Evolutionary conservation across 2,888 invertebrate species (phyloP).

Genomic region (Flabesymbios commensalis): DNA sequence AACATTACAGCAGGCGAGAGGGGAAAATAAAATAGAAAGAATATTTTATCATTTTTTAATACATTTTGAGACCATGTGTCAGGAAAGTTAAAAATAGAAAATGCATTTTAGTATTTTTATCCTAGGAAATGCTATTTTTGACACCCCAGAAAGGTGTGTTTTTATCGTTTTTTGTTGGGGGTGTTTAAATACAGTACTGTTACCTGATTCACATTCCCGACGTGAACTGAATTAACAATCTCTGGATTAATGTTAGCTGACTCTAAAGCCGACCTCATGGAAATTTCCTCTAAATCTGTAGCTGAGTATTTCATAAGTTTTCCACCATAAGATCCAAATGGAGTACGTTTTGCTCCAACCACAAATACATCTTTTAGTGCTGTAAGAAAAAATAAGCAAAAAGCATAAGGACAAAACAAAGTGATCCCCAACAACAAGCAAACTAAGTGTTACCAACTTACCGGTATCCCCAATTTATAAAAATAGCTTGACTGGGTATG

Average conservation of each 20-base stretch:
- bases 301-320: slow-evolving; percentile 63
- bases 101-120: background rate
- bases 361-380: slow-evolving; percentile 58
- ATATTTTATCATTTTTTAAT: too few species aligned
- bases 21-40: background rate
- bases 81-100: background rate
- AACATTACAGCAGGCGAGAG: too few species aligned
- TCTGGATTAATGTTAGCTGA: slow-evolving; percentile 73
- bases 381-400: slow-evolving; percentile 3
- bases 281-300: slow-evolving; percentile 73
- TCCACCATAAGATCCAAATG: slow-evolving; percentile 92
- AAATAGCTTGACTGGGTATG: too few species aligned
- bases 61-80: too few species aligned
- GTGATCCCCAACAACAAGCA: too few species aligned
- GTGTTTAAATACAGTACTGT: too few species aligned
- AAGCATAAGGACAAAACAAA: too few species aligned
- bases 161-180: too few species aligned
- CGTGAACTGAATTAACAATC: slow-evolving; percentile 82
- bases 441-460: too few species aligned
- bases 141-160: too few species aligned
- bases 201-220: slow-evolving; percentile 84
- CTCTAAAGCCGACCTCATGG: slow-evolving; percentile 60
- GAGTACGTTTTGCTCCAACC: slow-evolving; percentile 94
- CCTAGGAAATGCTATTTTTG: too few species aligned
- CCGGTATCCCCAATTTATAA: too few species aligned